Evolutionary conservation across 2,113 vertebrate genomes (phyloP), one percentile per base, ranked within the genome.

Genomic region (Cebus imitator): DNA sequence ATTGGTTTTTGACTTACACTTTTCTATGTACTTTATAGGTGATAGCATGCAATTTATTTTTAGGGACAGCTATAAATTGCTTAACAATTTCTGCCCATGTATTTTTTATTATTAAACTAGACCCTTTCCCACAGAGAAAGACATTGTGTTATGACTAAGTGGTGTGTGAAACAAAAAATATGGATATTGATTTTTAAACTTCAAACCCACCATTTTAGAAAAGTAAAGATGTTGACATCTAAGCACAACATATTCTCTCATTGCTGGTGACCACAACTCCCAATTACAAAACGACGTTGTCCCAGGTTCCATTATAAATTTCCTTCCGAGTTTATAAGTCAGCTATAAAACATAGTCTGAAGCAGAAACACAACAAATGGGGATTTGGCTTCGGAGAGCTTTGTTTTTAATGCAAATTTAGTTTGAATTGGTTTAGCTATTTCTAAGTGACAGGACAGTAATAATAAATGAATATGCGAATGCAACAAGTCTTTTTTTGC

Each of bases 391-490:
- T 8, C 2, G 32, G 14, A 76, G 13, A 76, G 18, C 25, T 87
- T 70, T 81, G 64, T 87, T 94, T 92, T 91, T 84, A 70, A 94
- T 90, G 96, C 8, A 94, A 83, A 86, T 94, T 97, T 93, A 91
- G 11, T 83, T 97, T 93, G 87, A 96, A 94, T 76, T 89, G 6
- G 35, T 58, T 90, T 40, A 79, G 35, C 13, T 78, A 64, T 92
- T 94, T 95, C 40, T 81, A 76, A 61, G 14, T 82, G 75, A 35
- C 27, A 96, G 12, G 75, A 81, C 55, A 66, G 4, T 43, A 40
- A 55, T 50, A 79, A 94, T 64, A n/a, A 25, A 37, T 57, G 87
- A 96, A 35, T 79, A n/a, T 50, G 21, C 2, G 7, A 78, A 78
- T 61, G 3, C 14, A 58, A 11, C 14, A 55, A 68, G 37, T 35